These are phyloP conservation scores for Fistularia commersonii DNA, from an alignment of 2,797 vertebrate species.

Conservation along the genomic window DNA sequence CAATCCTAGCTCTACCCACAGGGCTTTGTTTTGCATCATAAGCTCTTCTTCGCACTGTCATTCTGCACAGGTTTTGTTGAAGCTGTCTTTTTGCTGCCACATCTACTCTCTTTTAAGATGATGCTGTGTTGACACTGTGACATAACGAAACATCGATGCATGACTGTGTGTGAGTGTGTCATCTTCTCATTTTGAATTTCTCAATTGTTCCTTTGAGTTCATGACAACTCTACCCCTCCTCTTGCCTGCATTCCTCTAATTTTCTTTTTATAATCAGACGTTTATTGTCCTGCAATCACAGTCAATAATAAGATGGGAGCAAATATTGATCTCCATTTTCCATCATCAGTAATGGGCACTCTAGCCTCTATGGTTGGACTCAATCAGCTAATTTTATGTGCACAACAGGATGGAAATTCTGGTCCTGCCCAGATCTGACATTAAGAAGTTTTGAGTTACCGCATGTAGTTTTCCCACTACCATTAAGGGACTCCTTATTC, in stretches of 20 bases:
- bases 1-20: too few species aligned
- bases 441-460: too few species aligned
- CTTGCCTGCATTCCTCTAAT: neutral
- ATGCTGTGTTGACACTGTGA: conserved; percentile 24
- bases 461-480: too few species aligned
- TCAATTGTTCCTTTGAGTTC: conserved; percentile 13
- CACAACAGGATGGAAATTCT: conserved; percentile 22
- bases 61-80: too few species aligned
- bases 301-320: conserved; percentile 42
- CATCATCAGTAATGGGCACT: conserved; percentile 58
- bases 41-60: too few species aligned
- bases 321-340: conserved; percentile 50
- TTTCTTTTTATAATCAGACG: conserved; percentile 27
- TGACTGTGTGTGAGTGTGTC: conserved; percentile 11
- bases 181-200: conserved; percentile 9
- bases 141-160: conserved; percentile 36
- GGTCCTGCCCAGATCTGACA: too few species aligned
- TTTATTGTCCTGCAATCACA: conserved; percentile 46
- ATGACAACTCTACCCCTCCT: neutral
- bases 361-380: conserved; percentile 40
- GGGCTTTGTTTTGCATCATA: too few species aligned
- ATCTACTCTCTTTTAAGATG: conserved; percentile 13
- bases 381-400: conserved; percentile 48
- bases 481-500: too few species aligned
- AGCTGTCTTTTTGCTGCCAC: conserved; percentile 23